Base-by-base conservation (phyloP, 2,797 vertebrate genomes). In the Typhlichthys subterraneus region DNA sequence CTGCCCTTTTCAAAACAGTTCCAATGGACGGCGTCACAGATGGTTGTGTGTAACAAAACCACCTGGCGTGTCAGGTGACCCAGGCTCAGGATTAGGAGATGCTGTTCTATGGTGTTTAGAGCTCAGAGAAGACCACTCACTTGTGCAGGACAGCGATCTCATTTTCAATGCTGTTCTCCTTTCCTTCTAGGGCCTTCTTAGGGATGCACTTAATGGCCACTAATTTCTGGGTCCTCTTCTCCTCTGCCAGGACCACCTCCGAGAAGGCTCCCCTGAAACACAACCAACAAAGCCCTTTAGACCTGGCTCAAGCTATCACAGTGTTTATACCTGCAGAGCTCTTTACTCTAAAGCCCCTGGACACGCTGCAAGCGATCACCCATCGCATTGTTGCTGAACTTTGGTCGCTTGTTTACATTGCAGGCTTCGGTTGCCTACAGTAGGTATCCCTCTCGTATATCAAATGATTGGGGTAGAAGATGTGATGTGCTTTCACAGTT, bases 161-260 rank as follows among this genome's bases (percentile, higher is more conserved):
- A 0, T 99, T 99, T 85, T 99, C 96, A n/a, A 99, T 97, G 93
- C 94, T 96, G 88, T 92, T 96, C 80, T 97, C 97, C 60, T 99
- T 99, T 58, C 97, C 97, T 74, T 98, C 95, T 70, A 99, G 81
- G 0, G 96, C 96, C 85, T 98, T 96, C 92, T 97, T 99, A 53
- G 95, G 91, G 11, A 99, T 99, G 78, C 97, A 99, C 81, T 99
- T 99, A 87, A 99, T 94, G 47, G 97, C 97, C 85, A 99, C 97
- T 67, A 99, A 79, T 82, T 91, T 96, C 88, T 80, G 93, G 0
- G 95, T 98, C 56, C 86, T 93, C 87, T 94, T 98, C 86, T 98
- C 96, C 84, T 98, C 96, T 0, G 97, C 97, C 82, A 99, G 93
- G 80, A 98, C 94, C 72, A 99, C 97, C 88, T 99, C 96, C 0